Evolutionary conservation across 2,888 invertebrate species (phyloP), one percentile per base, ranked within the genome.

Genomic region (Morpho achilles): DNA sequence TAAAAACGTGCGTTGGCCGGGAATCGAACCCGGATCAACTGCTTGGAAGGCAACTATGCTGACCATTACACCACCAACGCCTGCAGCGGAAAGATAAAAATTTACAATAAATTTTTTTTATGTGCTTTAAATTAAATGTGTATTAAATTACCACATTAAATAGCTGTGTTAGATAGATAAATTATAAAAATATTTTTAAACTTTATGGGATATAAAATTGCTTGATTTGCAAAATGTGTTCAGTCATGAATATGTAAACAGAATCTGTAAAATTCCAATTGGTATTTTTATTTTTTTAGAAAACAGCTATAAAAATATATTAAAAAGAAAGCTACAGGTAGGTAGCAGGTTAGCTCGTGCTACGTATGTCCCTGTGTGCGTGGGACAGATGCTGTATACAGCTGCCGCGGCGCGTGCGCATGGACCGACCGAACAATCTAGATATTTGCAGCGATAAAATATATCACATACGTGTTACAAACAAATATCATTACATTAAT

Each of bases 341-440:
- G 85, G 64, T 60, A 63, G 62, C 69, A 69, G 69, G 69, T 68
- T 65, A 60, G 60, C 85, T 83, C 84, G 84, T 69, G 55, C 57
- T 83, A 84, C 84, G 83, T 69, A 42, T 50, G 62, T 48, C 62
- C 16, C 41, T 54, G 71, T 70, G 73, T 68, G 83, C 69, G 78
- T 72, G 79, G 59, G 70, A 63, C 87, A 89, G 88, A 89, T 89
- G 89, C 89, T 87, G 87, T 61, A 75, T 49, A 78, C 89, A 89
- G 83, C 88, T 89, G 89, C 87, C 83, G 76, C 68, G 72, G 77
- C 80, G 77, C 83, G 82, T 80, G 86, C 85, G 74, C 74, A 50
- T 5, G 41, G 32, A 2, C 2, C 42, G 59, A 42, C 5, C 0
- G 7, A 63, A 1, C 22, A 8, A 10, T 74, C 65, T 86, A 84